Evolutionary conservation across 2,888 invertebrate genomes (phyloP), one percentile per base, ranked within the genome.

Genomic region (Paralinhomoeus sp.): DNA sequence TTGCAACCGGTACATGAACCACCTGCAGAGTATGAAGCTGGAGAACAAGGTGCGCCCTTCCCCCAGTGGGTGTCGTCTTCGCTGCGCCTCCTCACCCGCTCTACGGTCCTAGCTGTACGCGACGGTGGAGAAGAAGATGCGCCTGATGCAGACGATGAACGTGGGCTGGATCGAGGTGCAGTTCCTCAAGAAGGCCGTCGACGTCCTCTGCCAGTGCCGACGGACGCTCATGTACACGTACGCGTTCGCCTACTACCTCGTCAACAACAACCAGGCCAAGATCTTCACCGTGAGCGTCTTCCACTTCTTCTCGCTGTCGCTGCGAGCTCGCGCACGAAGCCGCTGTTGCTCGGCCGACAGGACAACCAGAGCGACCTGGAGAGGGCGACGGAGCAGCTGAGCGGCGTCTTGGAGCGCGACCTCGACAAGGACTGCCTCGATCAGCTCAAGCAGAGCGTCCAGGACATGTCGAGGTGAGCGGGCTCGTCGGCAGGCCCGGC

Each of bases 161-260:
- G 91, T 93, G 89, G 87, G 87, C 53, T 97, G 93, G 93, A 93
- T 93, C 59, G 93, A 97, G 75, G 89, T 91, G 49, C 93, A 97
- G 73, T 97, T 93, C 69, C 72, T 97, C 58, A 83, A 83, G 68
- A 83, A 87, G 66, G 93, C 93, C 45, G 68, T 70, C 18, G 67
- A 69, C 51, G 64, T 69, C 15, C 57, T 70, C 22, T 64, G 65
- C 48, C 62, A 62, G 48, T 93, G 91, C 71, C 75, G 93, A 53
- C 87, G 91, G 67, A 91, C 91, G 20, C 72, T 93, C 45, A 93
- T 93, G 89, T 93, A 85, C 72, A 93, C 93, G 41, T 97, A 97
- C 67, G 91, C 91, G 54, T 97, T 97, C 73, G 93, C 93, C 58
- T 97, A 85, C 70, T 97, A 93, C 68, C 74, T 93, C 63, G 76